Evolutionary conservation across 1,140 invertebrate species (phyloP).

Genomic region (Holotrichia oblita): DNA sequence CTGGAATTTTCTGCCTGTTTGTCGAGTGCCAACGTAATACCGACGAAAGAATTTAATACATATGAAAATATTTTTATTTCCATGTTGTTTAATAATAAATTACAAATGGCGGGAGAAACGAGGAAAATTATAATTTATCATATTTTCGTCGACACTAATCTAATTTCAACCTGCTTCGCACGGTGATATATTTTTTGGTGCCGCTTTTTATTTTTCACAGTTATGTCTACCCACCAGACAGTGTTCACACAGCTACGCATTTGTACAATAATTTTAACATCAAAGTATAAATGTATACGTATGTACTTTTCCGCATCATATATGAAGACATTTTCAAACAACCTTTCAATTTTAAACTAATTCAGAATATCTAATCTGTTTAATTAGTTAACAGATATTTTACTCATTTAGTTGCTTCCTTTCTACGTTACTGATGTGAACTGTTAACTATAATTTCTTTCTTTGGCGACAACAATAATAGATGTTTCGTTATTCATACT

Average conservation of each 20-base stretch:
- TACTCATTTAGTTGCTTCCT: too few relatives aligned
- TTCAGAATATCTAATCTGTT: too few relatives aligned
- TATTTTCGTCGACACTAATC: neutral
- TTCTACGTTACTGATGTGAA: too few relatives aligned
- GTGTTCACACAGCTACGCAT: too few relatives aligned
- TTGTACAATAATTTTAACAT: too few relatives aligned
- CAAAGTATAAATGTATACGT: too few relatives aligned
- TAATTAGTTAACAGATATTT: too few relatives aligned
- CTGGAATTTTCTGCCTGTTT: neutral
- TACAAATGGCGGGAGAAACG: neutral
- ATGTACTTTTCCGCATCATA: neutral
- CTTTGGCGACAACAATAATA: too few relatives aligned
- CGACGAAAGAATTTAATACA: slow-evolving; percentile 2
- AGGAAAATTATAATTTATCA: slow-evolving; percentile 16
- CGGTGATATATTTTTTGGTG: neutral
- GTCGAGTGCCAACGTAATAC: neutral
- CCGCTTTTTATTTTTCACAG: neutral
- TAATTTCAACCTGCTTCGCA: neutral
- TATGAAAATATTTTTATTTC: slow-evolving; percentile 26
- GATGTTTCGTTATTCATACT: too few relatives aligned
- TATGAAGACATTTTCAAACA: neutral
- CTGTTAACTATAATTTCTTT: too few relatives aligned
- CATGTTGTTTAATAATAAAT: slow-evolving; percentile 25
- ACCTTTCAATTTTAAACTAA: too few relatives aligned
- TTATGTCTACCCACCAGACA: neutral